Evolutionary conservation across 2,888 invertebrate genomes (phyloP).

Genomic region (Lordiphosa fenestrarum): DNA sequence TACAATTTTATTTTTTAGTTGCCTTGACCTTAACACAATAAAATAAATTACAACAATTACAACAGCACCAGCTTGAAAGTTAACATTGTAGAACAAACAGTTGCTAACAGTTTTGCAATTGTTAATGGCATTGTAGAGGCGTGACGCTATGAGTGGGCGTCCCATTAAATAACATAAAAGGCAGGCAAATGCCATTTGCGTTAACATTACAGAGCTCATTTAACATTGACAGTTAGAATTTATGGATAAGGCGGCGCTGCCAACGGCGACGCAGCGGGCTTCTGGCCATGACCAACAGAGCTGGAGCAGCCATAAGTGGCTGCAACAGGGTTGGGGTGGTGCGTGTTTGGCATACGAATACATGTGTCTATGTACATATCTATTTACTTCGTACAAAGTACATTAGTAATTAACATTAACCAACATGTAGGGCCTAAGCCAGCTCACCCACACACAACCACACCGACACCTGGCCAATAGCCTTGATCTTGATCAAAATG

Average conservation of each 20-base stretch:
- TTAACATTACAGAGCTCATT: background rate
- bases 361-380: slow-evolving; percentile 20
- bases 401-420: slow-evolving; percentile 8
- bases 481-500: slow-evolving; percentile 78
- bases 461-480: slow-evolving; percentile 44
- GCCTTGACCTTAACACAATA: slow-evolving; percentile 78
- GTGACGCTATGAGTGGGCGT: no score
- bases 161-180: no score
- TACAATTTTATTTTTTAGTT: slow-evolving; percentile 38
- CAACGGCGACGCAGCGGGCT: slow-evolving; percentile 6
- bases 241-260: slow-evolving; percentile 25
- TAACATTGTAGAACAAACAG: slow-evolving; percentile 34
- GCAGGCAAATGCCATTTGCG: background rate
- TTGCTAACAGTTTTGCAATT: background rate
- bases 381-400: background rate
- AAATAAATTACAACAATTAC: slow-evolving; percentile 64
- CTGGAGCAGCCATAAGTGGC: slow-evolving; percentile 8
- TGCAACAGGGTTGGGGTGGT: slow-evolving; percentile 25
- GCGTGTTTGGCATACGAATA: slow-evolving; percentile 57
- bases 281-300: slow-evolving; percentile 57
- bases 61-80: slow-evolving; percentile 36
- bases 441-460: slow-evolving; percentile 49
- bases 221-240: slow-evolving; percentile 59
- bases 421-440: slow-evolving; percentile 51
- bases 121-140: slow-evolving; percentile 5